Evolutionary conservation across 1,140 invertebrate species (phyloP).

Genomic region (Sycophila sp.): DNA sequence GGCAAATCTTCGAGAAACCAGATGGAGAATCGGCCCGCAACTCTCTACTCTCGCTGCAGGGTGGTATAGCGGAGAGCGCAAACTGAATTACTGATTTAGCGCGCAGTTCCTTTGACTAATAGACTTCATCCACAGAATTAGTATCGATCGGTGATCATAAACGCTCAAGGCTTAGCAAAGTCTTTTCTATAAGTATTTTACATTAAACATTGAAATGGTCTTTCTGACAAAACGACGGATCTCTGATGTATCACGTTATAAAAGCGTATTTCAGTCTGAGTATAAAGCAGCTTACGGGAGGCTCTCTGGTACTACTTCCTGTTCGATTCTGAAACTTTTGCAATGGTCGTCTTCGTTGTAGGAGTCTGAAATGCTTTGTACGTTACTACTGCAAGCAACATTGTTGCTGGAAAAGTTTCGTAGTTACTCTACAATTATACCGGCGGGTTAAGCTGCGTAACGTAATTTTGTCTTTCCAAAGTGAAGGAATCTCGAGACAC

Average conservation of each 20-base stretch:
- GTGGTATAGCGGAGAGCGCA: slow-evolving; percentile 54
- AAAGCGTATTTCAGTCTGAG: not conserved
- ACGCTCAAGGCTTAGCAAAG: not conserved
- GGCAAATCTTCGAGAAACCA: not conserved
- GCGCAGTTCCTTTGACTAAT: slow-evolving; percentile 55
- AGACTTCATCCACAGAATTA: slow-evolving; percentile 48
- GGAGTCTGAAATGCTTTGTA: not conserved
- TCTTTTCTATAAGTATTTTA: too few relatives aligned
- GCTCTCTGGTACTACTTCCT: not conserved
- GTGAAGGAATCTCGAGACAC: too few relatives aligned
- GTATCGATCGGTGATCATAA: slow-evolving; percentile 26
- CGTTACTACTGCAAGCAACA: not conserved
- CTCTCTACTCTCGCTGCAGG: too few relatives aligned
- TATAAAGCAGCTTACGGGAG: not conserved
- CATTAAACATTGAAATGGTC: too few relatives aligned
- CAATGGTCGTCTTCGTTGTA: not conserved
- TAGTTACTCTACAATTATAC: slow-evolving; percentile 39
- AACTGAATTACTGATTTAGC: slow-evolving; percentile 57
- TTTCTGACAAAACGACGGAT: too few relatives aligned
- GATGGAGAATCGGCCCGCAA: not conserved
- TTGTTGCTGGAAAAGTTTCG: slow-evolving; percentile 31
- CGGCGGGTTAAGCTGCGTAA: too few relatives aligned
- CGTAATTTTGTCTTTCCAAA: too few relatives aligned
- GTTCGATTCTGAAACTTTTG: slow-evolving; percentile 7
- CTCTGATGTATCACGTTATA: not conserved